Conservation (phyloP, 1,140 invertebrate genomes). For the Agrilus planipennis region DNA sequence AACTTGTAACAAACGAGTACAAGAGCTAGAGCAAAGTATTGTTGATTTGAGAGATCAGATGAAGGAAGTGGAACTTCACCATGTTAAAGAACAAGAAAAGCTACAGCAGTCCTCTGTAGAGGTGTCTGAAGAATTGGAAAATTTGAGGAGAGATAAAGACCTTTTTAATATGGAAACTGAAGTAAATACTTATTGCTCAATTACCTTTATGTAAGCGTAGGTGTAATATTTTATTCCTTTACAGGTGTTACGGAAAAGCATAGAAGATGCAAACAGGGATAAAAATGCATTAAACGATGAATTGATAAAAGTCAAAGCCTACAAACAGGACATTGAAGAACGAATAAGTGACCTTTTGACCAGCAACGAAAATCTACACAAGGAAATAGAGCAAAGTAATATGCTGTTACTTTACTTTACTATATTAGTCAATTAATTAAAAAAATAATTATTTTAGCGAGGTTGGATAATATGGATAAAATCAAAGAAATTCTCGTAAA, state of each 20-base stretch:
- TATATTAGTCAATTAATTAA: too few species aligned
- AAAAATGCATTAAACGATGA: slow-evolving; percentile 16
- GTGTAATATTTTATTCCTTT: slow-evolving; percentile 7
- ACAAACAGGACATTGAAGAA: slow-evolving; percentile 30
- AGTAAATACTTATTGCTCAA: slow-evolving; percentile 15
- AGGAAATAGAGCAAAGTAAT: neutral
- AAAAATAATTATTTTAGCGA: slow-evolving; percentile 1
- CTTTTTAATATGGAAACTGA: slow-evolving; percentile 35
- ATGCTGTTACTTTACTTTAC: too few species aligned
- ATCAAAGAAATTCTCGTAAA: slow-evolving; percentile 15
- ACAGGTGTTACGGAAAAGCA: slow-evolving; percentile 28
- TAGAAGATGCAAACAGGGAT: slow-evolving; percentile 23
- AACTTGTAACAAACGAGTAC: slow-evolving; percentile 36
- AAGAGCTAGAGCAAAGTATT: slow-evolving; percentile 42
- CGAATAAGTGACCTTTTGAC: slow-evolving; percentile 30
- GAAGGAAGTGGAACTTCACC: slow-evolving; percentile 41
- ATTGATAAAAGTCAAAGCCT: slow-evolving; percentile 28
- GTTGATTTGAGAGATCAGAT: slow-evolving; percentile 42
- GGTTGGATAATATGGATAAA: neutral
- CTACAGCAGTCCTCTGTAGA: slow-evolving; percentile 35
- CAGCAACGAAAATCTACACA: slow-evolving; percentile 25
- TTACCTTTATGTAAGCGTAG: neutral
- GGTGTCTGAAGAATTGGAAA: slow-evolving; percentile 32
- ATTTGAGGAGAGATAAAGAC: slow-evolving; percentile 33
- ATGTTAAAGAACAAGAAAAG: slow-evolving; percentile 41